These are phyloP conservation scores for Tetanocera ferruginea DNA, from an alignment of 2,888 invertebrate genomes.

Conservation along the genomic window DNA sequence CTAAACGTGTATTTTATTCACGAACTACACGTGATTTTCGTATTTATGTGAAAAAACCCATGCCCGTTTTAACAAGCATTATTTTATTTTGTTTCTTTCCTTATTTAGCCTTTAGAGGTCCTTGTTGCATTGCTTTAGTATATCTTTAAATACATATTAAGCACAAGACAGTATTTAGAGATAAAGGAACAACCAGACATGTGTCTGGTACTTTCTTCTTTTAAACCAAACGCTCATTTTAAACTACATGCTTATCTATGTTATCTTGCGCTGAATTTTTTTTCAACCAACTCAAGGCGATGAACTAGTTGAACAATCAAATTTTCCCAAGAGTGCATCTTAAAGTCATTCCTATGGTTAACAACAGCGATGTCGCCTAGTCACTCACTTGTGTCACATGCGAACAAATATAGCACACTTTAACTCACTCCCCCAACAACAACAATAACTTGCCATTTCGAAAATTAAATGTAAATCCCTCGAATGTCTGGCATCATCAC, in stretches of 20 bases:
- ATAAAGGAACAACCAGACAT: too few species aligned
- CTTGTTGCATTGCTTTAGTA: too few species aligned
- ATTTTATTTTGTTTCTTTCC: too few species aligned
- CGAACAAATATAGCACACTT: neutral
- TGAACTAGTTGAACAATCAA: neutral
- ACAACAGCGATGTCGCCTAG: neutral
- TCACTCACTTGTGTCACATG: neutral
- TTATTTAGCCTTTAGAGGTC: too few species aligned
- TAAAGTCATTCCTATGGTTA: neutral
- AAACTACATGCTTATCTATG: neutral
- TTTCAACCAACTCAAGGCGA: neutral
- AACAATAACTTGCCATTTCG: constrained; percentile 47
- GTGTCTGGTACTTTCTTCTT: too few species aligned
- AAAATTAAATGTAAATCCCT: constrained; percentile 52
- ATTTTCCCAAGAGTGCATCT: neutral
- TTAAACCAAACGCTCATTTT: neutral
- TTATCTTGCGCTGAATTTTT: neutral
- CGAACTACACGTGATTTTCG: too few species aligned
- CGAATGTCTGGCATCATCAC: constrained; percentile 43
- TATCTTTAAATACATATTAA: too few species aligned
- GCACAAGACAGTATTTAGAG: too few species aligned
- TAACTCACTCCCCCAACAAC: neutral
- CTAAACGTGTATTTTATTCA: too few species aligned
- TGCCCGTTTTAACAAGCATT: too few species aligned
- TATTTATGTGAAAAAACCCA: too few species aligned